Evolutionary conservation across 2,797 vertebrate species (phyloP).

Genomic region (Characodon lateralis): DNA sequence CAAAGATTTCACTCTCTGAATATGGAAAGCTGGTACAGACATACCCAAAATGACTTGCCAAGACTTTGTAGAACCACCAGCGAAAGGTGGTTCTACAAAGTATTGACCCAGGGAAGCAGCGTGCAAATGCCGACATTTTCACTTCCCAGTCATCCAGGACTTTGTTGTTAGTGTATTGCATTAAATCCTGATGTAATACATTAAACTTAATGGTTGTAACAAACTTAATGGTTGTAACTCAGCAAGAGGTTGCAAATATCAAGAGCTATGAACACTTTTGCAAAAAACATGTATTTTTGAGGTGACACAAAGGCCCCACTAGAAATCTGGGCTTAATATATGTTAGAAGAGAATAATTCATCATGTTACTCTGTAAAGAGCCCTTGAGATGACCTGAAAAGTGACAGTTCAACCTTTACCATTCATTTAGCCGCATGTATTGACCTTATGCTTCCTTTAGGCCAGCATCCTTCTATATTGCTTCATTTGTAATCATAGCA

Average conservation of each 20-base stretch:
- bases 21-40: background rate
- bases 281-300: too few relatives aligned
- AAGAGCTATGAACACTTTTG: background rate
- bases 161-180: background rate
- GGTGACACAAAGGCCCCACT: background rate
- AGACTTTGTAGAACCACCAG: background rate
- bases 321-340: constrained; percentile 1
- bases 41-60: background rate
- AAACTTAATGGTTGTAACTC: background rate
- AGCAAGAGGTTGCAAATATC: background rate
- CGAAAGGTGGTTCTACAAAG: background rate
- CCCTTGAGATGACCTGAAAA: background rate
- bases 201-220: too few relatives aligned
- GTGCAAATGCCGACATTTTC: background rate
- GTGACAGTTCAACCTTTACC: constrained; percentile 3
- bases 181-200: background rate
- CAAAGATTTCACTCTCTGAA: background rate
- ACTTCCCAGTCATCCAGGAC: background rate
- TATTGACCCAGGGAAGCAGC: too few relatives aligned
- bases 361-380: background rate
- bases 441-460: background rate
- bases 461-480: background rate
- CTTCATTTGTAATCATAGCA: constrained; percentile 11
- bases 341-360: background rate
- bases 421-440: constrained; percentile 1